Conservation (phyloP, 2,888 invertebrate species). For the Cetonia aurata region DNA sequence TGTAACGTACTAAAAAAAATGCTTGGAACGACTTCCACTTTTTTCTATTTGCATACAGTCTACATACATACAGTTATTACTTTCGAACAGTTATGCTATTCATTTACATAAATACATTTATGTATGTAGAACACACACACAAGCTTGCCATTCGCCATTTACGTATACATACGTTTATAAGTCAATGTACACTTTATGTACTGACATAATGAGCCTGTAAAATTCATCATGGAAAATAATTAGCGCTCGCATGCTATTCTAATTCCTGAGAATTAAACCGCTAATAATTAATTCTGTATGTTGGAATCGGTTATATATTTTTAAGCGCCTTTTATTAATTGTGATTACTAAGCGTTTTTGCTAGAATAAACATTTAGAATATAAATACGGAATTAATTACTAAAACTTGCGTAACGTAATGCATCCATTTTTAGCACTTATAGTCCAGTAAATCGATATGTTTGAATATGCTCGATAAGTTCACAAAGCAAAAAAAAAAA, state of each 20-base stretch:
- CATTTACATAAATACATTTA: constrained; percentile 34
- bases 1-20: constrained; percentile 26
- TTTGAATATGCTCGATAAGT: too few relatives aligned
- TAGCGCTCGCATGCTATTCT: constrained; percentile 14
- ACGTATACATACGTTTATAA: constrained; percentile 21
- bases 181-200: constrained; percentile 31
- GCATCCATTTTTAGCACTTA: too few relatives aligned
- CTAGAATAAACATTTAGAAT: too few relatives aligned
- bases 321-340: too few relatives aligned
- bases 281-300: background rate
- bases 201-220: constrained; percentile 13
- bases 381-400: too few relatives aligned
- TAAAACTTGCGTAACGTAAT: too few relatives aligned
- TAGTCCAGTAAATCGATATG: too few relatives aligned
- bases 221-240: constrained; percentile 18
- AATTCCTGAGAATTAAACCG: constrained; percentile 6
- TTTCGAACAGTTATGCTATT: constrained; percentile 33
- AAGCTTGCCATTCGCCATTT: constrained; percentile 1
- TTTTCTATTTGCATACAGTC: constrained; percentile 20
- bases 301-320: constrained; percentile 5
- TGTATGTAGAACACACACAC: constrained; percentile 26
- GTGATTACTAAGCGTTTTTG: too few relatives aligned
- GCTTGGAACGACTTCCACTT: constrained; percentile 22
- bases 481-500: too few relatives aligned
- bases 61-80: constrained; percentile 28